Base-by-base conservation (phyloP, 1,140 invertebrate species). In the Liolophura sinensis region DNA sequence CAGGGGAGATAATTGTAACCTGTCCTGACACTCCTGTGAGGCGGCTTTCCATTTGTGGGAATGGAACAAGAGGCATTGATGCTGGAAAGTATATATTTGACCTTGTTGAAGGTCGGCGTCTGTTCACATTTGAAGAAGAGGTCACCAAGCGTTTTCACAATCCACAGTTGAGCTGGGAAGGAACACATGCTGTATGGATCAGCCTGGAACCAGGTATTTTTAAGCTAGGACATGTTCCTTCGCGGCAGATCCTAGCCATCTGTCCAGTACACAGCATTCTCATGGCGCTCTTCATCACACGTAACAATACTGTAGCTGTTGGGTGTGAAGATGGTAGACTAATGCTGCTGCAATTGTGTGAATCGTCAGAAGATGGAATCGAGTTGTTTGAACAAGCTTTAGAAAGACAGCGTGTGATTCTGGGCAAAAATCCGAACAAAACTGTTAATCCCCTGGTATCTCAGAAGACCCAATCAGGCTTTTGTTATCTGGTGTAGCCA, bases 281-380 rank as follows among this genome's bases (percentile, higher is more conserved):
- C 0, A 67, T 75, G 27, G 67, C 60, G 25, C 47, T 75, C 14
- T 55, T 56, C 47, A 58, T 75, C 27, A 71, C 73, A 12, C 7
- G 62, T 14, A 18, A 69, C 9, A 62, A 67, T 6, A 49, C 73
- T 24, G 54, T 75, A 15, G 3, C 73, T 11, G 54, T 75, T 25
- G 73, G 69, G 12, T 75, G 71, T 67, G 73, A 75, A 46, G 73
- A 75, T 62, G 73, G 73, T 1, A 52, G 73, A 12, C 61, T 75
- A n/a, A 75, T 75, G 71, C 46, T 75, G 59, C 57, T 75, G 20
- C 73, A 75, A 49, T 46, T 71, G 48, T 47, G 67, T 1, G 50
- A 40, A 40, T 9, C 31, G 3, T 40, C 31, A 40, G 31, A 40
- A 40, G 31, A 40, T 40, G 31, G 31, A 40, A 40, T 3, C 31